Evolutionary conservation across 1,140 invertebrate genomes (phyloP).

Genomic region (Drosophila varians): DNA sequence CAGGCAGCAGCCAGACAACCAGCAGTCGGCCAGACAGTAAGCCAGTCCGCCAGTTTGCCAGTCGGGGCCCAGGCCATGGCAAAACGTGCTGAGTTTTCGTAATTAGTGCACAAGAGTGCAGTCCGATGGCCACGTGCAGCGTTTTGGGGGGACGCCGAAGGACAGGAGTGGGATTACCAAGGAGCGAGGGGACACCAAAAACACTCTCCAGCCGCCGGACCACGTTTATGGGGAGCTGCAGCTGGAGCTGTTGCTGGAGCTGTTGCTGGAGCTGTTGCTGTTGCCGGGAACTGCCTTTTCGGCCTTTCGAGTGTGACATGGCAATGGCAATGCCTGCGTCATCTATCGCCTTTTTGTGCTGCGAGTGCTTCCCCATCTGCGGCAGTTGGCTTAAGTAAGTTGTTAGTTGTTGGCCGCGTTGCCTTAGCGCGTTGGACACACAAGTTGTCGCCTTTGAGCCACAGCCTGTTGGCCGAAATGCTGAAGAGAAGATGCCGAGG

Average conservation of each 20-base stretch:
- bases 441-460: constrained; percentile 75
- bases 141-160: constrained; percentile 1
- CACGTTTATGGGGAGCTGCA: constrained; percentile 53
- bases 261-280: too few relatives aligned
- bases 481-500: not conserved
- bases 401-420: constrained; percentile 54
- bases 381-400: constrained; percentile 71
- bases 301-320: constrained; percentile 71
- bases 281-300: constrained; percentile 40
- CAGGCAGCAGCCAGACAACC: constrained; percentile 13
- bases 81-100: constrained; percentile 80
- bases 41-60: constrained; percentile 22
- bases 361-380: not conserved
- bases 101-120: constrained; percentile 78
- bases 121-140: constrained; percentile 63
- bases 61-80: constrained; percentile 49
- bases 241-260: not conserved
- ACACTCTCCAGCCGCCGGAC: constrained; percentile 7
- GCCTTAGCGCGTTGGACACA: constrained; percentile 55
- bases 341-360: constrained; percentile 30
- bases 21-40: not conserved
- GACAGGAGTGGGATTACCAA: not conserved
- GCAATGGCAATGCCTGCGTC: constrained; percentile 45
- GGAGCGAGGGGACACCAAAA: constrained; percentile 13
- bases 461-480: constrained; percentile 9